Base-by-base conservation (phyloP, 64 coral and sea anemone species). In the Actinia equina region DNA sequence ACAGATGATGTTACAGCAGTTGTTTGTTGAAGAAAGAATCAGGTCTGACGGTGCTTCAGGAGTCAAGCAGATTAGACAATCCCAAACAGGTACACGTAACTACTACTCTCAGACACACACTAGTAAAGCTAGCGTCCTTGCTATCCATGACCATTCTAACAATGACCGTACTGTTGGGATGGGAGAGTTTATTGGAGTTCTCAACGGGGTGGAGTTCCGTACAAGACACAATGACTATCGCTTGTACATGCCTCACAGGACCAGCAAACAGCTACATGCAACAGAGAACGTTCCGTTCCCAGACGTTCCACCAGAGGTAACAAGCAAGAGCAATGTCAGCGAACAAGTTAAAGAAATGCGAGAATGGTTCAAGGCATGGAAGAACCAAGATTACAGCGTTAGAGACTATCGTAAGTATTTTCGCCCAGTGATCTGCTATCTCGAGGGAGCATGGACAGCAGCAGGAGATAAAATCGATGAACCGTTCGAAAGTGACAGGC, bases 181-280 rank as follows among this genome's bases (percentile, higher is more conserved):
- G 80, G 93, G 93, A 18, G 93, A 94, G 79, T 83, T 94, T 52
- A 85, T 94, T 86, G 93, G 44, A 9, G 88, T 94, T 17, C 79
- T 94, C 12, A 94, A 94, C 44, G 93, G 93, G 25, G 93, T 94
- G 49, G 89, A 94, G 78, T 94, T 94, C 80, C 89, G 93, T 30
- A 94, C 93, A 41, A 87, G 93, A 51, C 93, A 94, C 57, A 94
- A 94, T 63, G 93, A 94, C 69, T 94, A 94, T 60, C 93, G 93
- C 41, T 84, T 94, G 37, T 87, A 80, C 93, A 91, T 87, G 89
- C 77, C 93, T 9, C 85, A 56, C 54, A 82, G 55, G 44, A 79
- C 49, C 19, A 87, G 83, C 16, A 83, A 22, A 58, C 79, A 87
- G 17, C 88, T 84, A 37, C 88, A 87, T 52, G 84, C 55, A 58